phyloP scores from a whole-genome alignment of 1,140 invertebrate species.

The Ditylenchus dipsaci region DNA sequence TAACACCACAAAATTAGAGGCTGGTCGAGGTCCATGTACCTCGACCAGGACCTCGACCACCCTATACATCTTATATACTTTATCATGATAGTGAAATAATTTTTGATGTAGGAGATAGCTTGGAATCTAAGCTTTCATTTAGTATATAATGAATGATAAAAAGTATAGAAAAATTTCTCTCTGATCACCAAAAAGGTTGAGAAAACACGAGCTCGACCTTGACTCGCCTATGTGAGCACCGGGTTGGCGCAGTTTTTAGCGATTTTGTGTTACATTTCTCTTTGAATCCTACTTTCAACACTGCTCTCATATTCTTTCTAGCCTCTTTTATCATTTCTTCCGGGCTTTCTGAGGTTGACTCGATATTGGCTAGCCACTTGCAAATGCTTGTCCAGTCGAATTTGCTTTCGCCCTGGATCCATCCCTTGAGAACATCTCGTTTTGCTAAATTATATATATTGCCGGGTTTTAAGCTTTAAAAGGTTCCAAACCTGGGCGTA shows the following conservation, averaged over 20 bases:
- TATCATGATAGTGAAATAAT: no score
- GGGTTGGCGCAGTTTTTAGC: no score
- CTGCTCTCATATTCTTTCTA: conserved; percentile 49
- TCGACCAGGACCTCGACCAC: no score
- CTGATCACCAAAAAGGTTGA: no score
- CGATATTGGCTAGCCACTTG: conserved; percentile 51
- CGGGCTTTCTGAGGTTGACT: conserved; percentile 43
- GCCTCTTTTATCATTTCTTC: conserved; percentile 48
- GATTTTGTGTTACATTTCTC: not conserved
- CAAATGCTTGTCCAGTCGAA: conserved; percentile 57
- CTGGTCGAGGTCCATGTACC: no score
- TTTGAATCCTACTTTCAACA: conserved; percentile 37
- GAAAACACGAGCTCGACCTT: no score
- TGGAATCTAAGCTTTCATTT: no score
- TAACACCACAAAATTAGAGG: no score
- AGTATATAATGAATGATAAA: not conserved
- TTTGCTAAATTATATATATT: conserved; percentile 12
- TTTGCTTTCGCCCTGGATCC: conserved; percentile 40
- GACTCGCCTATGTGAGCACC: no score
- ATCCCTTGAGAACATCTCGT: conserved; percentile 42
- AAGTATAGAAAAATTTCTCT: no score
- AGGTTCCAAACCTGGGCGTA: conserved; percentile 40
- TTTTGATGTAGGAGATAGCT: no score
- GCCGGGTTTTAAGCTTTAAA: not conserved
- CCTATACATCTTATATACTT: no score